Evolutionary conservation across 2,888 invertebrate species (phyloP), one percentile per base, ranked within the genome.

Genomic region (Exocentrus adspersus): DNA sequence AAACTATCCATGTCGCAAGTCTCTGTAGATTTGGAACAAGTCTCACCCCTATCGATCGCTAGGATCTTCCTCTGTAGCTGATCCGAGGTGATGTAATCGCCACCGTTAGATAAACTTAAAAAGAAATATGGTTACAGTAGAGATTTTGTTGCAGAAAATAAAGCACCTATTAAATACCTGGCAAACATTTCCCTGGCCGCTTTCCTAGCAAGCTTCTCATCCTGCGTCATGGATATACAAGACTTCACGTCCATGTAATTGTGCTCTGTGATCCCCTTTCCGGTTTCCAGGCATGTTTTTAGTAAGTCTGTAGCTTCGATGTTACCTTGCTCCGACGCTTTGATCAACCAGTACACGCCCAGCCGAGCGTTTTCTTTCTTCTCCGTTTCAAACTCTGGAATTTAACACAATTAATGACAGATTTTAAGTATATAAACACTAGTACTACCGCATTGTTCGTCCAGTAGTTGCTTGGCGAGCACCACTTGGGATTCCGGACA

Each of bases 271-370:
- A 93, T 90, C 4, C 92, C 93, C 82, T 87, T 86, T 7, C 91
- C 90, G 28, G 88, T 89, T 37, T 88, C 85, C 9, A 93, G 86
- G 75, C 92, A 92, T 81, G 90, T 88, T 80, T 86, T 85, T 66
- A 97, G 85, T 77, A 95, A 86, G 64, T 88, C 88, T 30, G 94
- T 92, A 0, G 96, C 96, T 79, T 95, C 94, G 43, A 90, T 87
- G 75, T 95, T 94, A 0, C 96, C 97, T 81, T 96, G 95, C 76
- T 94, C 93, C 0, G 96, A 95, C 1, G 97, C 95, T 83, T 92
- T 92, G n/a, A 95, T 90, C 50, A 97, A 83, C 96, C 96, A 97
- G 76, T 93, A 91, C 52, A 97, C 88, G 0, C 95, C 96, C 70
- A 92, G 87, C 70, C 90, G 88, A 66, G 91, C 92, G 82, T 92